Base-by-base conservation (phyloP, 2,113 vertebrate species). In the Marmota flaviventris region DNA sequence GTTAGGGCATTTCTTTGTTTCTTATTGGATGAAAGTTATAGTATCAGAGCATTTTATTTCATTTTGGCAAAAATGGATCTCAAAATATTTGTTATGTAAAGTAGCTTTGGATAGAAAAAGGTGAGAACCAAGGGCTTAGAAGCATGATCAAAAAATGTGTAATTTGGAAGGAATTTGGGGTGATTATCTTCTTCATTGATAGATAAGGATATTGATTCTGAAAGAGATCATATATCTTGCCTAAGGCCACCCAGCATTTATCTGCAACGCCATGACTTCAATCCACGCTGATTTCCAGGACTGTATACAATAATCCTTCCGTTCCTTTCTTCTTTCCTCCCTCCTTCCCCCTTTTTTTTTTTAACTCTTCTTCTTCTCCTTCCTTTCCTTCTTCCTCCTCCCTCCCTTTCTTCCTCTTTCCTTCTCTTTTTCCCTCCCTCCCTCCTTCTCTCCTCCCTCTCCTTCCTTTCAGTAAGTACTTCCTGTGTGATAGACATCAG, bases 161-260 rank as follows among this genome's bases (percentile, higher is more conserved):
- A 70, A 94, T 69, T 83, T 89, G 45, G 76, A 84, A 96, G 25
- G 86, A 88, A 84, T 84, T 91, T 78, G 13, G 9, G 48, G 42
- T 72, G 61, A 77, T 89, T 94, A 79, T 78, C 72, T 79, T 76
- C 84, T 76, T 83, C 70, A 72, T 6, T 93, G 78, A 81, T 61
- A 79, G 78, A 89, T 85, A 63, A 97, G 58, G 70, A 97, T 95
- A 96, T 45, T 53, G 32, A 89, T 92, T 51, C 86, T 89, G 63
- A 91, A 95, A 77, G 75, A 85, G 67, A 89, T 81, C 58, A 39
- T 27, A n/a, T 56, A 75, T 91, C 86, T 70, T 63, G 29, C 51
- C 61, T 83, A 91, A 93, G 79, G 24, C 94, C 70, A 78, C 27
- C 29, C 51, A 53, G 86, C 39, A 93, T 73, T 48, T 76, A 48